These are phyloP conservation scores for Eupristina koningsbergeri DNA, from an alignment of 1,140 invertebrate genomes.

Conservation along the genomic window DNA sequence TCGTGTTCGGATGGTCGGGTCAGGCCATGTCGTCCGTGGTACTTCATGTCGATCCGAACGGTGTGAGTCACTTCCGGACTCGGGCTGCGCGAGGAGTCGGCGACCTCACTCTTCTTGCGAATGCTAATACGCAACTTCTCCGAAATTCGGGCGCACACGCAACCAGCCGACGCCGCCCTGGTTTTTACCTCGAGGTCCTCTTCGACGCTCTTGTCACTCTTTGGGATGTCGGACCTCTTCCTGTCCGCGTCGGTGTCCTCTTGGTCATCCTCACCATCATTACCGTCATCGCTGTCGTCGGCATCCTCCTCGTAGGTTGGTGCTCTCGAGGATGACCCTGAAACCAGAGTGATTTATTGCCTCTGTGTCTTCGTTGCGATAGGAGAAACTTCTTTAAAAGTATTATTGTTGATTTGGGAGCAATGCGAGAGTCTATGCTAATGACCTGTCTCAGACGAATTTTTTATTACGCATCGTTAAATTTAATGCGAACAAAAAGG, in stretches of 20 bases:
- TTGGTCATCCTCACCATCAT: neutral
- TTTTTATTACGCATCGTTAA: constrained; percentile 10
- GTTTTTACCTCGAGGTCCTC: neutral
- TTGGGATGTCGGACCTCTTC: no score
- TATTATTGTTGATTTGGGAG: constrained; percentile 9
- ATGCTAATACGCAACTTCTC: constrained; percentile 61
- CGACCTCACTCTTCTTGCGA: constrained; percentile 57
- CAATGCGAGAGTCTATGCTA: neutral
- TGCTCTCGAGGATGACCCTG: constrained; percentile 20
- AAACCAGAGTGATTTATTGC: constrained; percentile 33
- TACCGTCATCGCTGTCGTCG: neutral
- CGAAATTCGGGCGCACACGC: constrained; percentile 62
- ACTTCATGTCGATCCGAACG: constrained; percentile 67
- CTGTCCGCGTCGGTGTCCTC: neutral
- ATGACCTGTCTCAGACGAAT: constrained; percentile 10
- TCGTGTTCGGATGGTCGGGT: neutral
- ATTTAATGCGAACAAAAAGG: neutral
- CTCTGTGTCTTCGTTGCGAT: neutral
- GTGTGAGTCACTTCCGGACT: constrained; percentile 68
- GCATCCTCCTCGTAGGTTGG: neutral
- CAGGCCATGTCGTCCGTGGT: constrained; percentile 52
- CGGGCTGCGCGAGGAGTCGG: constrained; percentile 53
- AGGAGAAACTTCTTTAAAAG: neutral
- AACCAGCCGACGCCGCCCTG: constrained; percentile 43
- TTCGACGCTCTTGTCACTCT: neutral